Evolutionary conservation across 2,797 vertebrate genomes (phyloP), one percentile per base, ranked within the genome.

Genomic region (Ciconia nigra): DNA sequence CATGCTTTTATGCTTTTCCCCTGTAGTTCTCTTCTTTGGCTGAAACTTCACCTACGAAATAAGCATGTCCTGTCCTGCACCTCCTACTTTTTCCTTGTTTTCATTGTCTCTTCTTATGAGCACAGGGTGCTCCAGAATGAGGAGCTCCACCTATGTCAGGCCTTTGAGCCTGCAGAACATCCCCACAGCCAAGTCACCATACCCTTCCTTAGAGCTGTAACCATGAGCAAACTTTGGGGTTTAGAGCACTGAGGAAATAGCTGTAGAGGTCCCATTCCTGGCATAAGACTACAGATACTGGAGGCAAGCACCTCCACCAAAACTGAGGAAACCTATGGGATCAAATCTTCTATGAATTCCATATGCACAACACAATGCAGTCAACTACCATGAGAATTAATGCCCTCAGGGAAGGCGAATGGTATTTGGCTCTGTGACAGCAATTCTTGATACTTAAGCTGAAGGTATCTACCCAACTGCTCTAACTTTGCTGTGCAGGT

Each of bases 401-500:
- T 58, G 70, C 13, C 18, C 16, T 83, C 7, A 1, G 44, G 52
- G 74, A 87, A 81, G 33, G 28, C 0, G 4, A 73, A 57, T 35
- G 52, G 41, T 47, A 14, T 70, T 80, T 74, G 70, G 25, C 62
- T 82, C 47, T 74, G 29, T 74, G 66, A 66, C 51, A 83, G 44
- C 58, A 81, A 9, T 63, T 42, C 66, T 29, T 76, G 33, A 15
- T 57, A 12, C 19, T 81, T 54, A 37, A 91, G 54, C 26, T 84
- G 69, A 79, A 47, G 7, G 8, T 72, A 13, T 25, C 57, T 58
- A 31, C 16, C 37, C 63, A 93, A 21, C 47, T n/a, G 25, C 52
- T 96, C 85, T 85, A 41, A 73, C 31, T 95, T 95, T 87, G 18
- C 74, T 87, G 8, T 70, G 55, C 95, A 98, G 98, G 93, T 95